Evolutionary conservation across 2,113 vertebrate genomes (phyloP).

Genomic region (Chloroceryle aenea): DNA sequence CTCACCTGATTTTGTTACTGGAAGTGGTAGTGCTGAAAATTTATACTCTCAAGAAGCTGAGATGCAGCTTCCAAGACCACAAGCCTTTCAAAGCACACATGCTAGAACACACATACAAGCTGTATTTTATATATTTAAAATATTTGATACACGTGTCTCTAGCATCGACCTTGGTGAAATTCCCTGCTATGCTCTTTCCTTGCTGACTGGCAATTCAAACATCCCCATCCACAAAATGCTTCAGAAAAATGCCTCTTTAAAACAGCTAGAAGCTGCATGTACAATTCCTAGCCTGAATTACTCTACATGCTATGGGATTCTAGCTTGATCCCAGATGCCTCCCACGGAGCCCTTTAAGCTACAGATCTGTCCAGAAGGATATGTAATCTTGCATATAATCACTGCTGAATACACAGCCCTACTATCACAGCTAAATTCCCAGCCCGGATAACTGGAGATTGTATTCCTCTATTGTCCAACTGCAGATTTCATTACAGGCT

Average conservation of each 20-base stretch:
- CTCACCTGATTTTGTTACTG: slow-evolving; percentile 20
- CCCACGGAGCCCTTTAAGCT: not conserved
- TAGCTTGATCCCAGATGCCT: not conserved
- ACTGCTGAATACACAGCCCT: not conserved
- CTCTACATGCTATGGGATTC: not conserved
- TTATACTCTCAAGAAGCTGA: not conserved
- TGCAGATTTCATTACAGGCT: slow-evolving; percentile 36
- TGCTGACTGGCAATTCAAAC: not conserved
- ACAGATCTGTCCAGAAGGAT: slow-evolving; percentile 20
- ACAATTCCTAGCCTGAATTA: not conserved
- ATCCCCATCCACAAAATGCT: not conserved
- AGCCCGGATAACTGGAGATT: not conserved
- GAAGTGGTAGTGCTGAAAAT: not conserved
- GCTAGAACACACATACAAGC: not conserved
- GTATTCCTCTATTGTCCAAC: not conserved
- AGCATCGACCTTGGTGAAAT: not conserved
- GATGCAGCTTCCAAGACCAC: not conserved
- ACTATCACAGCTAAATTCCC: not conserved
- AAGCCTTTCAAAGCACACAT: not conserved
- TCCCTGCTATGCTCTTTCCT: not conserved
- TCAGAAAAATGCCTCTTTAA: not conserved
- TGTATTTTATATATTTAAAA: not conserved
- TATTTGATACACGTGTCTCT: rapidly evolving
- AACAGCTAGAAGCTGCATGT: not conserved
- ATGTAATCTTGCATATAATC: not conserved